phyloP scores from a whole-genome alignment of 2,888 invertebrate genomes.

The Magallana nippona region DNA sequence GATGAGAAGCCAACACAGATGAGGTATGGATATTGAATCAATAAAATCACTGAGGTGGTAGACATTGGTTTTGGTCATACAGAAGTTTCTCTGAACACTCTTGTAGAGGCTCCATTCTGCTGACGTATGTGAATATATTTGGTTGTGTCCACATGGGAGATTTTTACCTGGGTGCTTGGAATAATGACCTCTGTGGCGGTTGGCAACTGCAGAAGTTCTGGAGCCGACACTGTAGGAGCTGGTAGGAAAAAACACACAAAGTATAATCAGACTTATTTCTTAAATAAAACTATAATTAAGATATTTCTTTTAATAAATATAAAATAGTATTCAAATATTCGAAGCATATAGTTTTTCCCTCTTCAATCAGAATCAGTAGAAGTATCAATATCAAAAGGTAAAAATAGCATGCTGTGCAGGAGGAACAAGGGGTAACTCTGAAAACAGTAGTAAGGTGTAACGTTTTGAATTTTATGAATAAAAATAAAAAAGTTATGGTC shows the following conservation, averaged over 20 bases:
- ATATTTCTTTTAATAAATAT: too few relatives aligned
- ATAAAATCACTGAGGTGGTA: slow-evolving; percentile 32
- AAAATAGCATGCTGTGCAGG: too few relatives aligned
- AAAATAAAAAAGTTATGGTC: too few relatives aligned
- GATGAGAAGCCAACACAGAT: neutral
- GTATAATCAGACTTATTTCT: too few relatives aligned
- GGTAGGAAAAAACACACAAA: slow-evolving; percentile 26
- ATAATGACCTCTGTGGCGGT: slow-evolving; percentile 75
- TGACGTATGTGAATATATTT: slow-evolving; percentile 80
- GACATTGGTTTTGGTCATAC: slow-evolving; percentile 69
- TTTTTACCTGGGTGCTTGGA: slow-evolving; percentile 76
- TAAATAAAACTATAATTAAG: too few relatives aligned
- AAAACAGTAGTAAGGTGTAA: too few relatives aligned
- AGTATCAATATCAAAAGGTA: too few relatives aligned
- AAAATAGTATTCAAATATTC: too few relatives aligned
- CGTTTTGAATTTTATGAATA: too few relatives aligned
- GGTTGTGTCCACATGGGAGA: slow-evolving; percentile 78
- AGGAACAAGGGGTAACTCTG: too few relatives aligned
- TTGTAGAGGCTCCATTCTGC: slow-evolving; percentile 79
- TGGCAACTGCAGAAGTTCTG: slow-evolving; percentile 69
- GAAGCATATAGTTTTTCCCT: too few relatives aligned
- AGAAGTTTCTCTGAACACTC: slow-evolving; percentile 80
- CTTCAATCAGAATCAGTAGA: too few relatives aligned
- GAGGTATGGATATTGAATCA: slow-evolving; percentile 18
- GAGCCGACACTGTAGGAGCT: slow-evolving; percentile 71